A percentile compares a stretch with the other conserved stretches of the same genome.
Evolutionary conservation across 2,888 invertebrate species (phyloP).

Genomic region (Zhengitettix transpicula): DNA sequence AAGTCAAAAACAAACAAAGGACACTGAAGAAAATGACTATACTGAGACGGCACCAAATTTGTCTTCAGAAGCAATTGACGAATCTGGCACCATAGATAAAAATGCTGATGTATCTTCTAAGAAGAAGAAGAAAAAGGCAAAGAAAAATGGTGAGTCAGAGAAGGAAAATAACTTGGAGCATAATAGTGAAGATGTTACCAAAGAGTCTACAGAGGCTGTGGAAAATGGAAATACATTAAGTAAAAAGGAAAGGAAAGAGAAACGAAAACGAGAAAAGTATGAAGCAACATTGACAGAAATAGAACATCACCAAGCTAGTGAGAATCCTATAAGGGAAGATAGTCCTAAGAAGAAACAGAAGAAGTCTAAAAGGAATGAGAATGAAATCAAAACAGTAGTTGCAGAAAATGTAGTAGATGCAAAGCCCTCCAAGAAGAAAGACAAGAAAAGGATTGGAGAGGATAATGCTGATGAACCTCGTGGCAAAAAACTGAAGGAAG

Average conservation of each 20-base stretch:
- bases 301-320: neutral
- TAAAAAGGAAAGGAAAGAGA: conserved; percentile 32
- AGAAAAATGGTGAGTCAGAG: conserved; percentile 1
- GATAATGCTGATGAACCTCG: too few relatives aligned
- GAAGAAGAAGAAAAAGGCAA: conserved; percentile 6
- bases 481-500: too few relatives aligned
- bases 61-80: conserved; percentile 16
- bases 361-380: conserved; percentile 3
- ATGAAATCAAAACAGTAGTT: neutral
- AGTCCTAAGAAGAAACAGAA: conserved; percentile 6
- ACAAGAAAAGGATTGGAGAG: too few relatives aligned
- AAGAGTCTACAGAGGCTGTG: conserved; percentile 20
- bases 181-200: conserved; percentile 4
- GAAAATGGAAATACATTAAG: conserved; percentile 21
- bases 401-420: neutral
- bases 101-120: conserved; percentile 7
- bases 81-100: conserved; percentile 8
- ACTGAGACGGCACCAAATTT: conserved; percentile 19
- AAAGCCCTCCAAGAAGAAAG: too few relatives aligned
- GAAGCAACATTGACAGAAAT: conserved; percentile 9
- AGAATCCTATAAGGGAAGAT: conserved; percentile 8
- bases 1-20: neutral
- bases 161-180: neutral
- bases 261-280: conserved; percentile 23
- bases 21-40: conserved; percentile 12